Base-by-base conservation (phyloP, 92 coral and sea anemone genomes). In the Micromussa lordhowensis region DNA sequence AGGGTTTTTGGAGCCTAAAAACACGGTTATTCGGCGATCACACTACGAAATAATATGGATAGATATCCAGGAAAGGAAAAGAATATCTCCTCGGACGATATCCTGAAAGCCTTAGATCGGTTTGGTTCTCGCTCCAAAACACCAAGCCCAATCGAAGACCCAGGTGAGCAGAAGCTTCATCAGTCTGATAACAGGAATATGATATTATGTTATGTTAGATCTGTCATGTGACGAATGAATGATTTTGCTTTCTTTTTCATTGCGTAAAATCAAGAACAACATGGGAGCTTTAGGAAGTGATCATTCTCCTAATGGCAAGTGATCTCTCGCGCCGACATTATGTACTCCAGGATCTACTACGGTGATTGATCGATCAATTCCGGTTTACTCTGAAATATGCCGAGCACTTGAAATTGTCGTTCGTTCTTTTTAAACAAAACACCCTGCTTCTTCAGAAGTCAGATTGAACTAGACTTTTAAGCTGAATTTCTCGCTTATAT, bases 51-150 rank as follows among this genome's bases (percentile, higher is more conserved):
- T 34, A 81, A 84, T 74, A 93, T 93, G 95, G 95, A 93, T 86
- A 90, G 51, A 53, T 64, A 31, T 49, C 68, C 77, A 2, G 82
- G 13, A 63, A 76, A 63, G 66, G 83, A 92, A 16, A 83, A 51
- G 34, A 85, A 70, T 48, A 91, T 91, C 32, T 91, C 94, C 16
- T 35, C 94, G 14, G 91, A 88, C 59, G 96, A 93, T 82, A 93
- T 93, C 26, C 90, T 85, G 77, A 76, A 91, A 73, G 76, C 94
- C 12, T 82, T 93, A 63, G 96, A 93, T 51, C 75, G 92, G 4
- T 93, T 88, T 77, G 94, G 94, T 0, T 75, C 64, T n/a, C 59
- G 92, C 75, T 61, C 91, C 3, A 93, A 90, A 73, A 82, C 85
- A 1, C 92, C 83, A 31, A 87, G 82, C 78, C 88, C 92, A 38